Base-by-base conservation (phyloP, 2,888 invertebrate species). In the Clivina fossor region DNA sequence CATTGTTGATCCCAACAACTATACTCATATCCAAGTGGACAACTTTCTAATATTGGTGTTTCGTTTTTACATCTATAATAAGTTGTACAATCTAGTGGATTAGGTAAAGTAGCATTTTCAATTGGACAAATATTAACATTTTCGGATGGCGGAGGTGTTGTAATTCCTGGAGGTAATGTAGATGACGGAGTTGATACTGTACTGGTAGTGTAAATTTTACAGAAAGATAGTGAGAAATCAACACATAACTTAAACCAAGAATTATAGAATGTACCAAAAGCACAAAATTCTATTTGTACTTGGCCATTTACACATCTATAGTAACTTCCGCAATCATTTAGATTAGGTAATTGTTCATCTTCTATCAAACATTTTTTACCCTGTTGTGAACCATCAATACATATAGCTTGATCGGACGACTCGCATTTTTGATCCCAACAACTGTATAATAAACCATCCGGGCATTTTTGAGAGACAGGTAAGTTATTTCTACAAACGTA, bases 351-450 rank as follows among this genome's bases (percentile, higher is more conserved):
- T 30, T 3, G 9, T 11, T 5, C 28, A 18, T 32, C 47, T 15
- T 55, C 32, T 19, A n/a, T 8, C 2, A 47, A 40, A 47, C 55
- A 55, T 0, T 30, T 20, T 22, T 16, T 8, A 4, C 55, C 55
- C n/a, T 13, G 16, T 15, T 47, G 40, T 19, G 11, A 13, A 20
- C 30, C 47, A 8, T 16, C 19, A 8, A 47, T 47, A 40, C 55
- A 55, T 13, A 38, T 7, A 38, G 55, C 24, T 22, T 32, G 16
- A n/a, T 15, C 7, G n/a, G 28, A 1, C 9, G 20, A n/a, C 20
- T 20, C 8, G 11, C 55, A 55, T 11, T n/a, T 18, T 20, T 47
- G 55, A 15, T 55, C 55, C 55, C 55, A 55, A 15, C 47, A 46
- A 32, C 55, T 55, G 20, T 47, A 55, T 13, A 20, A 16, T 47